Evolutionary conservation across 2,113 vertebrate genomes (phyloP), one percentile per base, ranked within the genome.

Genomic region (Benitochromis conjunctus): DNA sequence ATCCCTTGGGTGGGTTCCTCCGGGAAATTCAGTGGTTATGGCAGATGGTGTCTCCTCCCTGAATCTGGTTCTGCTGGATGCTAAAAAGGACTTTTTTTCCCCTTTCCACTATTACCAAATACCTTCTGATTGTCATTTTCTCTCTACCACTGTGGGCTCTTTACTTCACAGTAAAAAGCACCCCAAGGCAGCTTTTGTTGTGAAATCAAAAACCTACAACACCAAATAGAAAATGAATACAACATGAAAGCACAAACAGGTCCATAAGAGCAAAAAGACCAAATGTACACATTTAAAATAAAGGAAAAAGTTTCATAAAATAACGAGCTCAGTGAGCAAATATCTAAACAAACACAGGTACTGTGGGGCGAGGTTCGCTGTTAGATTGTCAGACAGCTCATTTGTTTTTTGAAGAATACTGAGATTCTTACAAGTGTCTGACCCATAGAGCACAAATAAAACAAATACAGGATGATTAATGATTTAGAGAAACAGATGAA

Each of bases 11-110:
- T 26, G 26, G 26, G 26, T 26, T 26, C 26, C 26, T n/a, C n/a
- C n/a, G n/a, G n/a, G n/a, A n/a, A n/a, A n/a, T n/a, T n/a, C n/a
- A n/a, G n/a, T n/a, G n/a, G n/a, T n/a, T n/a, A 66, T 21, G 19
- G 36, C 19, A 41, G 34, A 9, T 66, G 41, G 41, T 3, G 3
- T 34, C 7, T 41, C 19, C 10, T 13, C 34, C 34, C 19, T 0
- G 7, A 41, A 34, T 21, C 62, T 21, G 62, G 62, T 66, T 66
- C 13, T 66, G 62, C 62, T 41, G 19, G 62, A 66, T 66, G n/a
- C 12, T 46, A 14, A 46, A 34, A 34, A 6, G 34, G 29, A 31
- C 4, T 34, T 34, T 34, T 6, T 34, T 34, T 34, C 6, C 34
- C 34, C 34, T 7, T 7, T 34, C 7, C 34, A 7, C 34, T 7